Evolutionary conservation across 2,113 vertebrate species (phyloP).

Genomic region (Poicephalus gulielmi): DNA sequence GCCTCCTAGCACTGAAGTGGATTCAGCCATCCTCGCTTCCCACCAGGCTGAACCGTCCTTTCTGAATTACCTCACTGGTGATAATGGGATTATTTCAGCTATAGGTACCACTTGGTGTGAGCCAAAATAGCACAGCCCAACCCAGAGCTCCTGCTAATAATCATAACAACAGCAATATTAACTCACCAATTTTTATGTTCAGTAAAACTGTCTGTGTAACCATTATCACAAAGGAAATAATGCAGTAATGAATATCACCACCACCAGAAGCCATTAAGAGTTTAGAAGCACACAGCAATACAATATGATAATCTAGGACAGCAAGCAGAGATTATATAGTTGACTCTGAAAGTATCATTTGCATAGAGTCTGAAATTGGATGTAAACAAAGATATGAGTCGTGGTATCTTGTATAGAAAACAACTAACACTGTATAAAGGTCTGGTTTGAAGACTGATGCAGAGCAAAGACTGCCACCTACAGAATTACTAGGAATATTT

Average conservation of each 20-base stretch:
- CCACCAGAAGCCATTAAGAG: background rate
- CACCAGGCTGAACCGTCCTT: background rate
- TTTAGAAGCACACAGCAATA: background rate
- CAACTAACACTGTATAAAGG: background rate
- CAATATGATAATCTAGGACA: background rate
- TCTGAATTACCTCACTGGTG: background rate
- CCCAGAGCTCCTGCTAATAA: background rate
- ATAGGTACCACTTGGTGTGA: background rate
- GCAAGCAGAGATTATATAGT: background rate
- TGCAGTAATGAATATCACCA: background rate
- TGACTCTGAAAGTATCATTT: background rate
- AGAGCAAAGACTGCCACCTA: constrained; percentile 60
- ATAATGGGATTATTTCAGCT: background rate
- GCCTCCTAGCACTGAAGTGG: background rate
- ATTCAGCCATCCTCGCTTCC: background rate
- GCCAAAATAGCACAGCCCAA: background rate
- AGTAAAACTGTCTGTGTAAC: background rate
- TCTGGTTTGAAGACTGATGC: background rate
- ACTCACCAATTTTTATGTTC: background rate
- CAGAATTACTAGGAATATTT: constrained; percentile 34
- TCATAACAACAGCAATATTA: background rate
- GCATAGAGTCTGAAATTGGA: background rate
- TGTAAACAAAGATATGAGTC: background rate
- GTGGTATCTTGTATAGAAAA: background rate
- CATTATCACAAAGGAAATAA: background rate